A percentile compares a stretch with the other conserved stretches of the same genome.
Evolutionary conservation across 2,888 invertebrate species (phyloP).

Genomic region (Chymomyza procnemis): DNA sequence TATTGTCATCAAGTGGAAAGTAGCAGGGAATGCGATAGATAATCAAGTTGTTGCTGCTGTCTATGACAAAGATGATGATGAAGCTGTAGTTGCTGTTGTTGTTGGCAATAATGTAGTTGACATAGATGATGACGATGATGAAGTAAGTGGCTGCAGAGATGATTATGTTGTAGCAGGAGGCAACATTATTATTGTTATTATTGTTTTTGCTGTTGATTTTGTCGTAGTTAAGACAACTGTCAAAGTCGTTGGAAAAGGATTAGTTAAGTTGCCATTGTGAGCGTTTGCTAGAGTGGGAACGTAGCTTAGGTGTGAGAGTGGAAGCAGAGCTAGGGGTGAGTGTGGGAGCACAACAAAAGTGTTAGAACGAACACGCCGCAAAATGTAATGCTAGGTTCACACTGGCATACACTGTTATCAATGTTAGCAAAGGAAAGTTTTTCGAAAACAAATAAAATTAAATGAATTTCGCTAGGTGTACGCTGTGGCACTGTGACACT

Average conservation of each 20-base stretch:
- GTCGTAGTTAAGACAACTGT: constrained; percentile 39
- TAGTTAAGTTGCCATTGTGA: constrained; percentile 27
- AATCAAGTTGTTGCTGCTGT: neutral
- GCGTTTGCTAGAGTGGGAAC: neutral
- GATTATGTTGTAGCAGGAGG: neutral
- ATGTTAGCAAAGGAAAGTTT: too few relatives aligned
- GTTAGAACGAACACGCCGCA: too few relatives aligned
- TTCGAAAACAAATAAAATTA: too few relatives aligned
- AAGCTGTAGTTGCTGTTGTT: too few relatives aligned
- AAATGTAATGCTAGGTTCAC: too few relatives aligned
- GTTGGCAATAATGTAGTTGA: neutral
- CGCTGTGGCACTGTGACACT: too few relatives aligned
- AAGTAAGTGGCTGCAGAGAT: neutral
- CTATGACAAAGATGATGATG: neutral
- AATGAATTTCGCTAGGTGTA: too few relatives aligned
- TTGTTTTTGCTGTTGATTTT: constrained; percentile 34
- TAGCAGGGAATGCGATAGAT: neutral
- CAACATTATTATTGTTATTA: constrained; percentile 13
- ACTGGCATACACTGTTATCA: too few relatives aligned
- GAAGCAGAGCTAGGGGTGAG: neutral
- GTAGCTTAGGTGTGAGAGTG: too few relatives aligned
- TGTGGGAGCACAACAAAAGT: too few relatives aligned
- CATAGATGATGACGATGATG: neutral
- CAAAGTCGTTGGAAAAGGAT: constrained; percentile 46
- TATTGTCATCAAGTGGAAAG: constrained; percentile 33